These are phyloP conservation scores for Anguilla megastoma DNA, from an alignment of 2,797 vertebrate genomes.

Conservation along the genomic window DNA sequence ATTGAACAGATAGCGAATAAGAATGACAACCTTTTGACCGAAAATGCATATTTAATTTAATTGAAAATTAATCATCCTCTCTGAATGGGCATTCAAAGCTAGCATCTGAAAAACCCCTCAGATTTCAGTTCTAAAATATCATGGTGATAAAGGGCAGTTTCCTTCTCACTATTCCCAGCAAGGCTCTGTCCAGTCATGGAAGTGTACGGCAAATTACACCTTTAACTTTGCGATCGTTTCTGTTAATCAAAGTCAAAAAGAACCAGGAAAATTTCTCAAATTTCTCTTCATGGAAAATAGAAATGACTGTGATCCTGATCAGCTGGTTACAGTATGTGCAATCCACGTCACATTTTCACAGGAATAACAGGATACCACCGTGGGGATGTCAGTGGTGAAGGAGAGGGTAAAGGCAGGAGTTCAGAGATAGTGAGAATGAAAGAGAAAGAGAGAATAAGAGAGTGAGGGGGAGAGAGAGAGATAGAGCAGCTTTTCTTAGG, in stretches of 20 bases:
- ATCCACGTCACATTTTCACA: conserved; percentile 18
- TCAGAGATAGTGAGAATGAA: background rate
- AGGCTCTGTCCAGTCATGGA: background rate
- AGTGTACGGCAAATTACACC: background rate
- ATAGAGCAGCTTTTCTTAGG: background rate
- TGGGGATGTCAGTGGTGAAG: conserved; percentile 24
- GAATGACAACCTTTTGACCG: background rate
- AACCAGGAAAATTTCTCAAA: background rate
- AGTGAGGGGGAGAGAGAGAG: background rate
- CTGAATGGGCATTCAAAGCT: background rate
- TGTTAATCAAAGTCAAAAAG: background rate
- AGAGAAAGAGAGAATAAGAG: conserved; percentile 14
- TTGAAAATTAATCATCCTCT: background rate
- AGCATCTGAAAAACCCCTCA: background rate
- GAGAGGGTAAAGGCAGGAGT: conserved; percentile 31
- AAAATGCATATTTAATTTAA: background rate
- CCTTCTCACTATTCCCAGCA: background rate
- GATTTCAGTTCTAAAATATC: background rate
- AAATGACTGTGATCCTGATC: background rate
- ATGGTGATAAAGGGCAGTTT: background rate
- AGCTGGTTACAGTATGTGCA: background rate
- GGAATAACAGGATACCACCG: conserved; percentile 31
- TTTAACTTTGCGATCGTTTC: background rate
- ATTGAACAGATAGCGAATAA: conserved; percentile 4
- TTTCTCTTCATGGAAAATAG: background rate